Base-by-base conservation (phyloP, 2,797 vertebrate genomes). In the Euthynnus affinis region DNA sequence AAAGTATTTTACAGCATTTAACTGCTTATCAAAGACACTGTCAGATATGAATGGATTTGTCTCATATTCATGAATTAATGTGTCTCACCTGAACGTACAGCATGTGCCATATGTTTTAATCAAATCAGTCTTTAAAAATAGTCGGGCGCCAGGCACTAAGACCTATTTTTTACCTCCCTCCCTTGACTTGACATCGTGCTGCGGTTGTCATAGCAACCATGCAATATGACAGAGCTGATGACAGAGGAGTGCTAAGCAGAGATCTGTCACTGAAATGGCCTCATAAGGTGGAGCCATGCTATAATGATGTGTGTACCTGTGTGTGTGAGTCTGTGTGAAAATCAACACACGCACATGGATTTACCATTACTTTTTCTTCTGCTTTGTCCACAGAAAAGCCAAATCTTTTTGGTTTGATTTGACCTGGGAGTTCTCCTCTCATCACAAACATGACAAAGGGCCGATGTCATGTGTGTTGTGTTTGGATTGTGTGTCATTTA, bases 161-260 rank as follows among this genome's bases (percentile, higher is more conserved):
- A 40, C 78, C 67, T 82, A 74, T 85, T 74, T 67, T 74, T 74
- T 72, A 74, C 77, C 80, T 61, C 75, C 34, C 62, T 86, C 62
- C 61, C 76, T 77, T 60, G 52, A 63, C 78, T 91, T 80, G 71
- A 86, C 87, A 86, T 96, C 94, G 5, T 94, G 93, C 90, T 4
- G 46, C 42, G 23, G 96, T 98, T 96, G 96, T 95, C 94, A 67
- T 96, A 90, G 97, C 93, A 96, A 98, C 96, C 20, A n/a, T 83
- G 93, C 95, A 92, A 95, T 96, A 96, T 97, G 96, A 97, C 96
- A 94, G 95, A 27, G 83, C 93, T 92, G 90, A 94, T 96, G 95
- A 97, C 96, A 97, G 96, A 94, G 82, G 84, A 85, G 88, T 55
- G 32, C 90, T 88, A 90, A 89, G 91, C 82, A 40, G 82, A 94